Percentiles rank a stretch among this genome's conserved stretches.
Evolutionary conservation across 2,888 invertebrate genomes (phyloP).

Genomic region (Dryococelus australis): DNA sequence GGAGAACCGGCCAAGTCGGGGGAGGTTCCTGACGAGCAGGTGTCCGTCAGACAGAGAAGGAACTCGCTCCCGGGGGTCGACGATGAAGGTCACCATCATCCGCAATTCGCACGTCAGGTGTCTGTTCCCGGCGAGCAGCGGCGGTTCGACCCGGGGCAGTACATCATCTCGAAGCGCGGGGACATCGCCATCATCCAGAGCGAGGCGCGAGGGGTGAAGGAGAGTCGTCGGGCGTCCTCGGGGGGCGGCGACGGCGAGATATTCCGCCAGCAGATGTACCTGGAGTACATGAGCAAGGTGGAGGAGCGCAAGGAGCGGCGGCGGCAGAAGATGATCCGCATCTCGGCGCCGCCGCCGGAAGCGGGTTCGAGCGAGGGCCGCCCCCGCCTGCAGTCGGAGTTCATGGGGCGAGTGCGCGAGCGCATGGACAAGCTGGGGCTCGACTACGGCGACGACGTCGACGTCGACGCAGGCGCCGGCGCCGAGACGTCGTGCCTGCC

Average conservation of each 20-base stretch:
- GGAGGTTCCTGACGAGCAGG: constrained; percentile 2
- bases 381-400: constrained; percentile 70
- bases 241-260: constrained; percentile 66
- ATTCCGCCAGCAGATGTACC: constrained; percentile 82
- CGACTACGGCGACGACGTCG: constrained; percentile 54
- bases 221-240: constrained; percentile 54
- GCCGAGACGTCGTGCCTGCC: constrained; percentile 70
- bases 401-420: constrained; percentile 77
- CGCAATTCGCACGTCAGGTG: not conserved
- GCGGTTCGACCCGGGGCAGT: constrained; percentile 56
- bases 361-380: not conserved
- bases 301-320: constrained; percentile 80
- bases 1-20: not conserved
- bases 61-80: constrained; percentile 27
- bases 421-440: constrained; percentile 75
- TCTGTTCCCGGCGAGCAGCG: constrained; percentile 23
- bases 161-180: constrained; percentile 60
- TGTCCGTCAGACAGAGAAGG: constrained; percentile 1
- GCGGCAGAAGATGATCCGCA: constrained; percentile 80
- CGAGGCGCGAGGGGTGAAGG: constrained; percentile 48
- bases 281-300: constrained; percentile 82
- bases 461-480: constrained; percentile 55
- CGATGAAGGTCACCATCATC: not conserved
- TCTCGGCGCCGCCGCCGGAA: constrained; percentile 59
- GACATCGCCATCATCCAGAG: constrained; percentile 58